A percentile compares a stretch with the other conserved stretches of the same genome.
phyloP scores from a whole-genome alignment of 2,797 vertebrate species.

The Mormyrus proboscirostris region DNA sequence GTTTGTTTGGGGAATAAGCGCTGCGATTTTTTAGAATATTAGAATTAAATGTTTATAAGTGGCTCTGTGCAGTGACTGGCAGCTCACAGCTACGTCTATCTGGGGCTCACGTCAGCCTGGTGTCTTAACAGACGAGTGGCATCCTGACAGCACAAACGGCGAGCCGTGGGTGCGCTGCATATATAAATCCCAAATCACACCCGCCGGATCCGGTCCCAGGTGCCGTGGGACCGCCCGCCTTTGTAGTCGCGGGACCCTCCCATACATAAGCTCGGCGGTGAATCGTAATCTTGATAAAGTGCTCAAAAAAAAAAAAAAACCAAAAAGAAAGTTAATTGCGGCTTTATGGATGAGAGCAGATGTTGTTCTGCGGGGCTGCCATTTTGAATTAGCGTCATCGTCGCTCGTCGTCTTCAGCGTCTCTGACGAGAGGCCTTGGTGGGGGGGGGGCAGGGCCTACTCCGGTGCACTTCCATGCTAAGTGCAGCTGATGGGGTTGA shows the following conservation, averaged over 20 bases:
- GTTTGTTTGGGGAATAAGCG: background rate
- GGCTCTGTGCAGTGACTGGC: background rate
- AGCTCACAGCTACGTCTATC: background rate
- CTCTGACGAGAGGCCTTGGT: conserved; percentile 39
- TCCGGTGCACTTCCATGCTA: background rate
- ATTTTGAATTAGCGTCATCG: conserved; percentile 72
- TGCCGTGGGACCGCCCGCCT: background rate
- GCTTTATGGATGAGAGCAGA: conserved; percentile 79
- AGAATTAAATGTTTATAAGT: background rate
- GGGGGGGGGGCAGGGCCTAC: background rate
- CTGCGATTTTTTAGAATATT: background rate
- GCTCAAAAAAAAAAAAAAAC: conserved; percentile 72
- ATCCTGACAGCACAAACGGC: background rate
- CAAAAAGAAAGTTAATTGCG: conserved; percentile 79
- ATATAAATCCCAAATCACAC: background rate
- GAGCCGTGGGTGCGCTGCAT: background rate
- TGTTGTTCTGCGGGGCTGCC: conserved; percentile 71
- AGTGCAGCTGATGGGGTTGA: background rate
- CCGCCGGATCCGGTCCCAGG: background rate
- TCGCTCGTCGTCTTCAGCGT: conserved; percentile 49
- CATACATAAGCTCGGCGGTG: conserved; percentile 72
- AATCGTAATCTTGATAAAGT: conserved; percentile 78
- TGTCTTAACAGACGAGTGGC: background rate
- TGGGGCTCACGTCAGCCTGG: background rate
- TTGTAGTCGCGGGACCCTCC: conserved; percentile 33